These are phyloP conservation scores for Papilio elwesi DNA, from an alignment of 2,888 invertebrate genomes.

Conservation along the genomic window DNA sequence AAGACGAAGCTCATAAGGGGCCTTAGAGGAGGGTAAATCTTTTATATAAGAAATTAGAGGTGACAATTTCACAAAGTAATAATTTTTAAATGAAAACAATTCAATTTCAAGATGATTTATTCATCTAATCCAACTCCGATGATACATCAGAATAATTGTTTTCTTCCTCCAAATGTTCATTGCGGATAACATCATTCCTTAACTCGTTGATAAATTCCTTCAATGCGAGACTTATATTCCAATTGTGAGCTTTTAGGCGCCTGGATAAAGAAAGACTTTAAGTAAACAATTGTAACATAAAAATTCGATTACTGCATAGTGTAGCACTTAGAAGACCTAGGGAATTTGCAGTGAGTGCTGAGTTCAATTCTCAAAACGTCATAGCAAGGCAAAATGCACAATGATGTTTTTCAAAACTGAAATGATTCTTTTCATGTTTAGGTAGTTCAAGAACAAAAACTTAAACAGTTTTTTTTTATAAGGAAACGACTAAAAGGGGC, in stretches of 20 bases:
- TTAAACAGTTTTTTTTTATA: too few relatives aligned
- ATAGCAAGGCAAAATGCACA: too few relatives aligned
- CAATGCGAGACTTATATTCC: constrained; percentile 66
- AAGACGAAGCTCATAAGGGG: too few relatives aligned
- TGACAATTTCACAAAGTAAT: too few relatives aligned
- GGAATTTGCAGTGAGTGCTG: not conserved
- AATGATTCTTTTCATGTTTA: too few relatives aligned
- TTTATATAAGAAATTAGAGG: too few relatives aligned
- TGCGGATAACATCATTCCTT: constrained; percentile 50
- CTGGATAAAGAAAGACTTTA: constrained; percentile 56
- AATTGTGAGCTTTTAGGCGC: constrained; percentile 59
- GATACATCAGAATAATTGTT: constrained; percentile 28
- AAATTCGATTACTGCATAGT: not conserved
- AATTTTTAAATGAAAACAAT: constrained; percentile 5
- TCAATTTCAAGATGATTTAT: not conserved
- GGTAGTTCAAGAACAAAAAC: too few relatives aligned
- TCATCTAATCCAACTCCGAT: constrained; percentile 30
- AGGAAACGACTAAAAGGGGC: too few relatives aligned
- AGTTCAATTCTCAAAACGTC: not conserved
- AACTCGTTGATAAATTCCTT: constrained; percentile 55
- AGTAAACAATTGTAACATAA: not conserved
- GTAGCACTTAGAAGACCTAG: not conserved
- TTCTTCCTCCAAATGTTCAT: constrained; percentile 57
- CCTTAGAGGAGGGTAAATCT: too few relatives aligned
- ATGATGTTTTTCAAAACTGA: too few relatives aligned